Percentiles rank a stretch among this genome's conserved stretches.
Evolutionary conservation across 2,888 invertebrate genomes (phyloP).

Genomic region (Pristionchus mayeri): DNA sequence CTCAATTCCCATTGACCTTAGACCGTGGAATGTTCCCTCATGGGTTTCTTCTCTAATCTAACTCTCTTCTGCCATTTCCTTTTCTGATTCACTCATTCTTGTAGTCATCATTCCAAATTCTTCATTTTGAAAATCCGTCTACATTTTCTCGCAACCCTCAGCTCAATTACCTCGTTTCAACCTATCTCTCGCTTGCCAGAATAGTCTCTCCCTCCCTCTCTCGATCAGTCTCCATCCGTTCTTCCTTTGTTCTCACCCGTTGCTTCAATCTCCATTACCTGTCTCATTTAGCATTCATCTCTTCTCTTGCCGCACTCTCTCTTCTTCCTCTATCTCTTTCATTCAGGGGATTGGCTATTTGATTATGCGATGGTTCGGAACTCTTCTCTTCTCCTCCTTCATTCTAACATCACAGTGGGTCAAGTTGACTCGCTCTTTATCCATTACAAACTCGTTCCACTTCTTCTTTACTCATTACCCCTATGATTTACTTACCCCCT

Average conservation of each 20-base stretch:
- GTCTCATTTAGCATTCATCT: conserved; percentile 28
- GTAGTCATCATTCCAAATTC: neutral
- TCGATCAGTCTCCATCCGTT: no score
- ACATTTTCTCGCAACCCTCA: neutral
- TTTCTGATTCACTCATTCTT: neutral
- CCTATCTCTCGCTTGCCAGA: neutral
- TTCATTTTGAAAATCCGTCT: neutral
- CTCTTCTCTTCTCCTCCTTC: neutral
- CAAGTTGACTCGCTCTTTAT: conserved; percentile 12
- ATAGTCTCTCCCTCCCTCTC: neutral
- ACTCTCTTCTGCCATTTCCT: neutral
- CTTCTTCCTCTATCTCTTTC: neutral
- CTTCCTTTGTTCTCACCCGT: neutral
- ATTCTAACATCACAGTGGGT: neutral
- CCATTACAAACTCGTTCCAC: conserved; percentile 33
- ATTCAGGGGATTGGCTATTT: conserved; percentile 2
- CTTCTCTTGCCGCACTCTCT: no score
- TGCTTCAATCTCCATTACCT: conserved; percentile 26
- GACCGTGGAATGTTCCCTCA: conserved; percentile 18
- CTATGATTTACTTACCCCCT: neutral
- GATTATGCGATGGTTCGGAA: conserved; percentile 20
- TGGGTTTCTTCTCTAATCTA: neutral
- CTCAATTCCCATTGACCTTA: conserved; percentile 19
- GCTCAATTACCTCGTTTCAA: conserved; percentile 4
- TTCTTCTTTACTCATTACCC: neutral